These are phyloP conservation scores for Epizoanthus fatuus DNA, from an alignment of 92 coral and sea anemone genomes.

Conservation along the genomic window DNA sequence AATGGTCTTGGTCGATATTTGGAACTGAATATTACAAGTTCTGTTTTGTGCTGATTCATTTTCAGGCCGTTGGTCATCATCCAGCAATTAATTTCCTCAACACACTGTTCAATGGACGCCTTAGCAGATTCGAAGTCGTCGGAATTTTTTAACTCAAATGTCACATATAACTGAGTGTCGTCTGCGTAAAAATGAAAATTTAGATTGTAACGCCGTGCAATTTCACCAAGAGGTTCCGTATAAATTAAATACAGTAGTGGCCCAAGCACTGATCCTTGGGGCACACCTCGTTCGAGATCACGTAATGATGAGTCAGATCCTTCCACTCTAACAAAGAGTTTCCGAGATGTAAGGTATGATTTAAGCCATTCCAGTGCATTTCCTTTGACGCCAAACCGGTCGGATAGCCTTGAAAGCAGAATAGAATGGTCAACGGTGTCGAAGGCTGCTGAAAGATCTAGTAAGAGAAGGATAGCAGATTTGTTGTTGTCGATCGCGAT, in stretches of 20 bases:
- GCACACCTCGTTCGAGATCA: not conserved
- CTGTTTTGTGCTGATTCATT: no score
- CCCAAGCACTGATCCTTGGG: no score
- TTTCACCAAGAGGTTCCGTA: not conserved
- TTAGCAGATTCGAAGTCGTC: no score
- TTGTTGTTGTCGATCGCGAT: not conserved
- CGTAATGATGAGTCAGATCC: not conserved
- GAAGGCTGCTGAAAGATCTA: no score
- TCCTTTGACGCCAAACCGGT: not conserved
- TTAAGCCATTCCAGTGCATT: not conserved
- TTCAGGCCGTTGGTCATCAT: no score
- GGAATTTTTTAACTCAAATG: no score
- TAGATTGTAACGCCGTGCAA: not conserved
- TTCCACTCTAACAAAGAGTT: not conserved
- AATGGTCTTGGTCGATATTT: no score
- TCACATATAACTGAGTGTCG: no score
- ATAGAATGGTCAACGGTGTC: not conserved
- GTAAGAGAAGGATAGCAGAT: slow-evolving; percentile 1
- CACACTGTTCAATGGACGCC: no score
- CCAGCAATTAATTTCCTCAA: no score
- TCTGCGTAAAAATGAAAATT: not conserved
- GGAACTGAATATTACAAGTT: no score
- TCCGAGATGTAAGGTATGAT: not conserved
- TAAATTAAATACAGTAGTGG: not conserved
- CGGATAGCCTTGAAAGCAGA: not conserved